Conservation (phyloP, 1,140 invertebrate genomes). For the Sarcophaga peregrina region DNA sequence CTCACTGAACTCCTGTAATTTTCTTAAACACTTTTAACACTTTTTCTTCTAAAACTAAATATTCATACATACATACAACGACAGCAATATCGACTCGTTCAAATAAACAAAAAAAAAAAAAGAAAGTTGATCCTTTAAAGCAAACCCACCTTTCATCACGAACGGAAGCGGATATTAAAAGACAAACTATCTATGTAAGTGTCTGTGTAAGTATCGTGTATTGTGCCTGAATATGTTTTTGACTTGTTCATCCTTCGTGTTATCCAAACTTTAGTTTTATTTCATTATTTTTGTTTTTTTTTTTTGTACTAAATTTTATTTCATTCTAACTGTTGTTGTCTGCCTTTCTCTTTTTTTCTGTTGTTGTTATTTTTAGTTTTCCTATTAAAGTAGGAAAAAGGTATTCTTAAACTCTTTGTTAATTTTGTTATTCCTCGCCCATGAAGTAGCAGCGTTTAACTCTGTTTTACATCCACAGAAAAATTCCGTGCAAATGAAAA, state of each 20-base stretch:
- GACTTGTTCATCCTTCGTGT: neutral
- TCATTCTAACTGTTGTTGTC: conserved; percentile 1
- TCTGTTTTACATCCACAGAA: neutral
- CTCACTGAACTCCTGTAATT: too few species aligned
- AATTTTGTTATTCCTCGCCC: neutral
- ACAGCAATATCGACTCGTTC: too few species aligned
- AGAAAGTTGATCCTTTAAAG: neutral
- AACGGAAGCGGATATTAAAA: conserved; percentile 40
- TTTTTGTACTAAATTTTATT: too few species aligned
- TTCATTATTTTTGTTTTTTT: too few species aligned
- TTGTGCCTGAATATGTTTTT: neutral
- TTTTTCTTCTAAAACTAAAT: too few species aligned
- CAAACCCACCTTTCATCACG: conserved; percentile 31
- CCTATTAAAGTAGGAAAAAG: conserved; percentile 28
- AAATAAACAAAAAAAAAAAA: too few species aligned
- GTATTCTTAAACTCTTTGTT: too few species aligned
- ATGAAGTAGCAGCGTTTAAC: conserved; percentile 7
- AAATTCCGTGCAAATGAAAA: neutral
- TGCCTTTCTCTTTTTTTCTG: neutral
- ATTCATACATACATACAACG: too few species aligned
- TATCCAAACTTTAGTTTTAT: neutral
- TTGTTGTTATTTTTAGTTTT: neutral
- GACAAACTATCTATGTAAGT: conserved; percentile 39
- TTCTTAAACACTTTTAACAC: too few species aligned
- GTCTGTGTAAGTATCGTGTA: neutral